phyloP scores from a whole-genome alignment of 2,113 vertebrate species.

The Antigone vipio region DNA sequence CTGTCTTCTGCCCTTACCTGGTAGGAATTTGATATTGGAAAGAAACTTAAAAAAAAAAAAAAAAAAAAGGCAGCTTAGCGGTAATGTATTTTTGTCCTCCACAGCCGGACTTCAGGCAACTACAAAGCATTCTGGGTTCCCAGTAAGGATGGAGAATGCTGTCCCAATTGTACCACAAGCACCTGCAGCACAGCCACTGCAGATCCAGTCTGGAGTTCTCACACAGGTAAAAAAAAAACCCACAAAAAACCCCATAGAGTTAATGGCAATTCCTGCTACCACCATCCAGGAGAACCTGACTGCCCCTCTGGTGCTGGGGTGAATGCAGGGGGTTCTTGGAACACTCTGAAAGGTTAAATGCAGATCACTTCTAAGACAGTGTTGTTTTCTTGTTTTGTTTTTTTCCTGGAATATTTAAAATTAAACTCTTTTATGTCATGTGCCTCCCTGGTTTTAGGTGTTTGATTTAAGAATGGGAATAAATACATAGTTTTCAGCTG shows the following conservation, averaged over 20 bases:
- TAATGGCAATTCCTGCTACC: not conserved
- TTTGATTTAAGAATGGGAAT: not conserved
- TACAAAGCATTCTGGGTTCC: constrained; percentile 90
- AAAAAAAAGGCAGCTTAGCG: not conserved
- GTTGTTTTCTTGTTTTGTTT: not conserved
- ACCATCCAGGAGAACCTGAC: not conserved
- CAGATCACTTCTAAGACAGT: not conserved
- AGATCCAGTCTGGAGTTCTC: constrained; percentile 94
- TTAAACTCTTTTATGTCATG: not conserved
- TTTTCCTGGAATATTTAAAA: not conserved
- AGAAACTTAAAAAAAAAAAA: not conserved
- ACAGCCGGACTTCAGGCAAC: constrained; percentile 87
- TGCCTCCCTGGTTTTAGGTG: not conserved
- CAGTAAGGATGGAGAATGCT: constrained; percentile 94
- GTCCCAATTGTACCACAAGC: constrained; percentile 93
- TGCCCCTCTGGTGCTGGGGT: not conserved
- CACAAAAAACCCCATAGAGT: not conserved
- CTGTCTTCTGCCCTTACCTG: not conserved
- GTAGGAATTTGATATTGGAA: not conserved
- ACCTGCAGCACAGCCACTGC: constrained; percentile 90
- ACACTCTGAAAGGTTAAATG: not conserved
- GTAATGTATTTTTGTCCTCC: constrained; percentile 18
- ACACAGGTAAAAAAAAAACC: constrained; percentile 83
- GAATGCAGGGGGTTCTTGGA: not conserved
- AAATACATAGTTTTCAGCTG: not conserved